Base-by-base conservation (phyloP, 2,888 invertebrate species). In the Pterostichus madidus region DNA sequence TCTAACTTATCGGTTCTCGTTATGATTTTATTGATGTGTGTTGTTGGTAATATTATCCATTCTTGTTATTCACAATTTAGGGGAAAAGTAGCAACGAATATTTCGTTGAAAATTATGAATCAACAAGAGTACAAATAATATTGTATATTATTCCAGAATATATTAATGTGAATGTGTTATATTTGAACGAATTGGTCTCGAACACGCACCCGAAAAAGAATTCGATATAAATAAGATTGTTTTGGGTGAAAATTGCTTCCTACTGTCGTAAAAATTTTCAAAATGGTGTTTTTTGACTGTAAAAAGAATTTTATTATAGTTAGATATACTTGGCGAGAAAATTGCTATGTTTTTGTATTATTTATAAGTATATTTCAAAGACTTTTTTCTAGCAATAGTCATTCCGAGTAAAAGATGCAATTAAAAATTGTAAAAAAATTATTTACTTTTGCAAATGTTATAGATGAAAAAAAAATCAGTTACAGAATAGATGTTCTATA, bases 91-190 rank as follows among this genome's bases (percentile, higher is more conserved):
- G 7, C 46, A 17, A 2, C 15, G 49, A 73, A 46, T 73, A 73
- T 24, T 75, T 52, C 75, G 49, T 32, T 31, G 52, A 49, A 52
- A 75, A 52, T 52, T 49, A 53, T 75, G 73, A 73, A 73, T 73
- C 73, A 73, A 73, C 73, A 73, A 49, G 49, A 52, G 24, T 75
- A 75, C 32, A 53, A 75, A 75, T 64, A 64, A 35, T 75, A 73
- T 75, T 52, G 31, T 73, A 24, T 5, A 46, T 46, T 73, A 39
- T n/a, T 11, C 0, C 15, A 52, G 52, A 44, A 71, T 44, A 71
- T 17, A 71, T 71, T 71, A 71, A 17, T 71, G 17, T 71, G 68
- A 71, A 39, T 71, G 68, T 44, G 44, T 44, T 44, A 71, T 39
- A 31, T 17, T 13, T 71, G 13, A 10, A 13, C 39, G 17, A 71